Conservation (phyloP, 1,140 invertebrate species). For the Dendrolimus punctatus region DNA sequence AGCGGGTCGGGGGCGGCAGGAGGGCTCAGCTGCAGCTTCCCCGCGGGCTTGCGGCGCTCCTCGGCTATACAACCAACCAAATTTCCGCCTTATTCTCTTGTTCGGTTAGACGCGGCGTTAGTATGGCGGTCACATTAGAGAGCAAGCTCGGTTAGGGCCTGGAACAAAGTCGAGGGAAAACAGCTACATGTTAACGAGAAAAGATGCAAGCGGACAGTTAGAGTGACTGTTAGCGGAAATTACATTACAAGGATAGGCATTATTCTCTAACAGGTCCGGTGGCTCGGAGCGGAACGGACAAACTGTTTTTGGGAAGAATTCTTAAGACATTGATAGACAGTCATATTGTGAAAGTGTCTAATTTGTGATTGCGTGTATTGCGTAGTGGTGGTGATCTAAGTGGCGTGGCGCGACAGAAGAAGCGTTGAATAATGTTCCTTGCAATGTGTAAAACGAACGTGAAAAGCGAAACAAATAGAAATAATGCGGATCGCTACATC, state of each 20-base stretch:
- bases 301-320: background rate
- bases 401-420: constrained; percentile 16
- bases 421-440: constrained; percentile 52
- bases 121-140: constrained; percentile 72
- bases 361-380: too few species aligned
- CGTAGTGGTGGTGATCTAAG: constrained; percentile 9
- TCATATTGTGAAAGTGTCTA: too few species aligned
- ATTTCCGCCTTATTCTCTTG: constrained; percentile 64
- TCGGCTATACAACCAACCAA: constrained; percentile 69
- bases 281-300: background rate
- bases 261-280: constrained; percentile 18
- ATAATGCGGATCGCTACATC: constrained; percentile 14
- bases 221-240: constrained; percentile 36
- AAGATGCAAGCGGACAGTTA: constrained; percentile 63
- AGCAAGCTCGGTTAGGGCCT: constrained; percentile 73
- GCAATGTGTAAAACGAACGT: constrained; percentile 47
- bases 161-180: constrained; percentile 72
- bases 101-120: constrained; percentile 63
- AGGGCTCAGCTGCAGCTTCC: constrained; percentile 48
- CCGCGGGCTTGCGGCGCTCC: constrained; percentile 59
- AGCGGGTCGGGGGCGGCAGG: constrained; percentile 41
- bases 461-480: constrained; percentile 48
- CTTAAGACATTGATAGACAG: background rate
- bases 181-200: constrained; percentile 58
- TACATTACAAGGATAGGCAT: constrained; percentile 50